Evolutionary conservation across 2,113 vertebrate species (phyloP).

Genomic region (Sapajus apella): DNA sequence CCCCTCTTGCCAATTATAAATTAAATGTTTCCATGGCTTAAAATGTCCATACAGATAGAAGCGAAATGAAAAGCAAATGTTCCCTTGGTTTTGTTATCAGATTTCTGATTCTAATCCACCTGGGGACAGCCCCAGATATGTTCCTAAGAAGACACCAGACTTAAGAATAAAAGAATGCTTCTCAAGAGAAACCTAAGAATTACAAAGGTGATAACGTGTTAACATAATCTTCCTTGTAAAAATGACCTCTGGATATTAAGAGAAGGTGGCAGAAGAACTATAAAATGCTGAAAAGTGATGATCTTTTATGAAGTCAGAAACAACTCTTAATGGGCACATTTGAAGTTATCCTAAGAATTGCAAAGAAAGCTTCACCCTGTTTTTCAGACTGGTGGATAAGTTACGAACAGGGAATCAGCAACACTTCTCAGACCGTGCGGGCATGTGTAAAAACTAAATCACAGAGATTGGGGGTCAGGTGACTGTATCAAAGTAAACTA

Average conservation of each 20-base stretch:
- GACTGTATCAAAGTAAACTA: neutral
- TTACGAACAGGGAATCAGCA: neutral
- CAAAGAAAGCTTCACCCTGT: neutral
- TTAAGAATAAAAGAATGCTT: conserved; percentile 9
- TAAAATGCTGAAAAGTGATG: neutral
- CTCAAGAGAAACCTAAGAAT: conserved; percentile 9
- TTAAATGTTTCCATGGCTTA: conserved; percentile 31
- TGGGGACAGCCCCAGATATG: neutral
- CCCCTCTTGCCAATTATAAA: conserved; percentile 31
- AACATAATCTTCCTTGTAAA: neutral
- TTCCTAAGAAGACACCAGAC: neutral
- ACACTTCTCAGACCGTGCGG: neutral
- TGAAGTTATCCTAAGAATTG: neutral
- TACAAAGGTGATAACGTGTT: neutral
- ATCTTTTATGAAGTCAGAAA: neutral
- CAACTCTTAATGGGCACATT: neutral
- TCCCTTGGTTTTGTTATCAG: conserved; percentile 27
- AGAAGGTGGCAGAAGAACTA: neutral
- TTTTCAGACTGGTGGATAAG: neutral
- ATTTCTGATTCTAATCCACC: neutral
- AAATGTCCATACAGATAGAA: neutral
- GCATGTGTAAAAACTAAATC: neutral
- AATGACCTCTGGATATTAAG: neutral
- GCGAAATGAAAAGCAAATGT: conserved; percentile 35
- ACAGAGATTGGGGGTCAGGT: neutral